Conservation (phyloP, 2,113 vertebrate species). For the Hucho hucho region DNA sequence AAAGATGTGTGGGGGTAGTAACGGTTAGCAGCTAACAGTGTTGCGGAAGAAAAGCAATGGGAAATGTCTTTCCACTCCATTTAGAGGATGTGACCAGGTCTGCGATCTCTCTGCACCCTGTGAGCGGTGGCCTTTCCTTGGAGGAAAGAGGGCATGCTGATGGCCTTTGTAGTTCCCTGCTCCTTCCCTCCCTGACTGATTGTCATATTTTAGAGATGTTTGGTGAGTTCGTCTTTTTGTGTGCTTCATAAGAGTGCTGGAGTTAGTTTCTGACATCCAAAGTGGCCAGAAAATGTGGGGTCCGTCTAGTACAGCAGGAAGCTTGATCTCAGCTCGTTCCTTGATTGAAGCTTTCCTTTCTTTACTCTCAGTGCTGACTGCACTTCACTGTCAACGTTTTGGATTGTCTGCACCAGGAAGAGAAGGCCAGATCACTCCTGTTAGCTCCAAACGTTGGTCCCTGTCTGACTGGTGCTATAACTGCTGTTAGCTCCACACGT, state of each 20-base stretch:
- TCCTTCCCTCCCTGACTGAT: neutral
- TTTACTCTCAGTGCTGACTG: no score
- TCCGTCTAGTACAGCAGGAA: neutral
- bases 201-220: neutral
- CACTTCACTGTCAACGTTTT: no score
- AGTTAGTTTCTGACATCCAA: neutral
- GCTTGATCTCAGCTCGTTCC: neutral
- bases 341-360: neutral
- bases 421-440: no score
- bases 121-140: slow-evolving; percentile 50
- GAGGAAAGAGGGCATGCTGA: slow-evolving; percentile 47
- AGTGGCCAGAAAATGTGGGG: neutral
- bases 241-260: slow-evolving; percentile 24
- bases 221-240: neutral
- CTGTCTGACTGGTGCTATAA: no score
- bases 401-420: no score
- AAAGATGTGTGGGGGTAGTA: neutral
- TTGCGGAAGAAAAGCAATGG: slow-evolving; percentile 42
- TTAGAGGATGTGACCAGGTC: slow-evolving; percentile 61
- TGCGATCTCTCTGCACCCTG: slow-evolving; percentile 16
- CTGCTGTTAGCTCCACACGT: no score
- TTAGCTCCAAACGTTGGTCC: no score
- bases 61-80: slow-evolving; percentile 64
- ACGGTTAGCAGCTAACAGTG: neutral
- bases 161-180: slow-evolving; percentile 45